Conservation (phyloP, 1,140 invertebrate genomes). For the Drosophila rhopaloa region DNA sequence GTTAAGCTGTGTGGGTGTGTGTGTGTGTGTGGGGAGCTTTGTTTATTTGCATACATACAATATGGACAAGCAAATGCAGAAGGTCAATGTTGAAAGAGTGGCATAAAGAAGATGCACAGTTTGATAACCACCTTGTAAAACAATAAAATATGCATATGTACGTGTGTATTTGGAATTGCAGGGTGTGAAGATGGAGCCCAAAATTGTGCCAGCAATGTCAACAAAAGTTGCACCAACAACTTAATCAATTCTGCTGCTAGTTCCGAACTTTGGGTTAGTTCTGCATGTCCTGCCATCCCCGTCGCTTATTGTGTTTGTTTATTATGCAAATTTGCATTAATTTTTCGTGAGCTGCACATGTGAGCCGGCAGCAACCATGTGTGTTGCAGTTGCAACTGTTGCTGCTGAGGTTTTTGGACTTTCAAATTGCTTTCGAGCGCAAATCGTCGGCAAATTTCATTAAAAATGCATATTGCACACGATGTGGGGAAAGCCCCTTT, state of each 20-base stretch:
- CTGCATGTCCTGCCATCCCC: conserved; percentile 44
- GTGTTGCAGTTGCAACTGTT: conserved; percentile 41
- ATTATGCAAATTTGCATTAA: conserved; percentile 80
- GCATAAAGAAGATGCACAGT: conserved; percentile 17
- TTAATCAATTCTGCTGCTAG: conserved; percentile 49
- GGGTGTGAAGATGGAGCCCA: not conserved
- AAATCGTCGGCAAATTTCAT: conserved; percentile 63
- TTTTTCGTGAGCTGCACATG: conserved; percentile 63
- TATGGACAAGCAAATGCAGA: conserved; percentile 43
- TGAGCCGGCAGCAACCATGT: conserved; percentile 27
- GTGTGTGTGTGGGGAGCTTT: conserved; percentile 12
- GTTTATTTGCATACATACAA: conserved; percentile 45
- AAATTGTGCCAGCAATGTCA: conserved; percentile 7
- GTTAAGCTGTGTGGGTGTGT: conserved; percentile 3
- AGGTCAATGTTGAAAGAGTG: conserved; percentile 30
- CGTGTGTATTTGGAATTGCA: not conserved
- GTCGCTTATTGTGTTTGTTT: conserved; percentile 74
- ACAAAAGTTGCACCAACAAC: conserved; percentile 30
- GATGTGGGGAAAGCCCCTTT: not conserved
- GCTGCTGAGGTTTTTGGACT: conserved; percentile 43
- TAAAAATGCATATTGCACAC: conserved; percentile 59
- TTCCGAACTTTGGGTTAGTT: conserved; percentile 52
- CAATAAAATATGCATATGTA: not conserved
- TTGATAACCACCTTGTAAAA: conserved; percentile 29
- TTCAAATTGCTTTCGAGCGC: conserved; percentile 60